Base-by-base conservation (phyloP, 2,797 vertebrate species). In the Typhlichthys subterraneus region DNA sequence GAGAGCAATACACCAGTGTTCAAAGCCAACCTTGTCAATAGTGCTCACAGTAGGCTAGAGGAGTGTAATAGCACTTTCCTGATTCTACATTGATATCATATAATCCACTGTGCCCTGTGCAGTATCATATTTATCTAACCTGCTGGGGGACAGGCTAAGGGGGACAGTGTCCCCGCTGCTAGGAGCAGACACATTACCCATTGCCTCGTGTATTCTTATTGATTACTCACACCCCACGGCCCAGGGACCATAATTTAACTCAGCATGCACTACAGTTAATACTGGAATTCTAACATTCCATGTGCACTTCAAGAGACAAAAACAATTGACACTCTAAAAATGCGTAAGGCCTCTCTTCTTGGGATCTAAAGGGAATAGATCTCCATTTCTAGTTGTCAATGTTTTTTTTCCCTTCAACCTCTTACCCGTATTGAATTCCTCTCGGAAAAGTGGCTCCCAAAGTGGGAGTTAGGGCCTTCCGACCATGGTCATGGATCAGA, bases 51-150 rank as follows among this genome's bases (percentile, higher is more conserved):
- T 95, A 85, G 95, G 95, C 92, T 84, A 92, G 94, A 92, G 92
- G 93, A 94, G 93, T 93, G 94, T 95, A 94, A 95, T 94, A 95
- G 94, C 94, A 93, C 94, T 96, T 95, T 93, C 94, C 87, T 91
- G 87, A 90, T 91, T 96, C 94, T 93, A 92, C 94, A 96, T 93
- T 95, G 95, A 95, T 94, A 95, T 93, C 92, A 90, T 94, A 94
- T 95, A 95, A 96, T 95, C 94, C 93, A 92, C 92, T 93, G 90
- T 90, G 93, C 92, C 93, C 93, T 91, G 94, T 93, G 89, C 94
- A 91, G 92, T 94, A 95, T 96, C 94, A 94, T 96, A 96, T 96
- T 96, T 96, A 96, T 96, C 95, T 96, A 96, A 96, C 95, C 95
- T 95, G 95, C 95, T 95, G 95, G 90, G 95, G 94, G 93, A 92